Conservation (phyloP, 2,888 invertebrate species). For the Macroteleia sp. region DNA sequence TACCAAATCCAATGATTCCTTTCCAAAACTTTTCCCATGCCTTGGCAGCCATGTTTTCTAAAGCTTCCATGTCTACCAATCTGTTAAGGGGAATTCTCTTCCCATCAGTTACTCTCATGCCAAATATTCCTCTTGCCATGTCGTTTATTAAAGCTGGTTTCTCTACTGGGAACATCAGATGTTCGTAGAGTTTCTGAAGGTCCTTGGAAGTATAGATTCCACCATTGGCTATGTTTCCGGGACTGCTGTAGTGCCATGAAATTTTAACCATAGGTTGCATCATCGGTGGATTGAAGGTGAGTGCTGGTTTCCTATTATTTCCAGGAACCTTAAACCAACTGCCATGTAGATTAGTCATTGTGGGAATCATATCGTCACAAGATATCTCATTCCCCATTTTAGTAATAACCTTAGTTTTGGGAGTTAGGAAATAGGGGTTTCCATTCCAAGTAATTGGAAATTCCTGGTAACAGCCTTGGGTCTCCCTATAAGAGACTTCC, state of each 20-base stretch:
- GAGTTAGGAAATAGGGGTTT: conserved; percentile 63
- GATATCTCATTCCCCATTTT: conserved; percentile 1
- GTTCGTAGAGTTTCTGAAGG: neutral
- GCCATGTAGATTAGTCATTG: neutral
- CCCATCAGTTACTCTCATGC: too few species aligned
- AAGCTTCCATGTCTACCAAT: too few species aligned
- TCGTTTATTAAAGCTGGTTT: neutral
- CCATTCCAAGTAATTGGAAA: conserved; percentile 26
- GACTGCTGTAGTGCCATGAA: neutral
- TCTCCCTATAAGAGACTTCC: too few species aligned
- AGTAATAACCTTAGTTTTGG: conserved; percentile 61
- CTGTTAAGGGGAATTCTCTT: too few species aligned
- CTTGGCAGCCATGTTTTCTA: too few species aligned
- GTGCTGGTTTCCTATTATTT: neutral
- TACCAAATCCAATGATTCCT: too few species aligned
- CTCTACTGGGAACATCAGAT: neutral
- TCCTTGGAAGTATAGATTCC: neutral
- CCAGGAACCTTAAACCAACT: neutral
- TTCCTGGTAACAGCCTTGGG: conserved; percentile 61
- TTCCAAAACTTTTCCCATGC: too few species aligned
- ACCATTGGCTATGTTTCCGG: neutral
- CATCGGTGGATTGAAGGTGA: neutral
- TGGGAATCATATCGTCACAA: neutral
- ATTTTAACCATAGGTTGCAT: neutral
- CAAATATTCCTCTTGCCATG: too few species aligned